A percentile compares a stretch with the other conserved stretches of the same genome.
phyloP scores from a whole-genome alignment of 2,797 vertebrate genomes.

The Antennarius maculatus region DNA sequence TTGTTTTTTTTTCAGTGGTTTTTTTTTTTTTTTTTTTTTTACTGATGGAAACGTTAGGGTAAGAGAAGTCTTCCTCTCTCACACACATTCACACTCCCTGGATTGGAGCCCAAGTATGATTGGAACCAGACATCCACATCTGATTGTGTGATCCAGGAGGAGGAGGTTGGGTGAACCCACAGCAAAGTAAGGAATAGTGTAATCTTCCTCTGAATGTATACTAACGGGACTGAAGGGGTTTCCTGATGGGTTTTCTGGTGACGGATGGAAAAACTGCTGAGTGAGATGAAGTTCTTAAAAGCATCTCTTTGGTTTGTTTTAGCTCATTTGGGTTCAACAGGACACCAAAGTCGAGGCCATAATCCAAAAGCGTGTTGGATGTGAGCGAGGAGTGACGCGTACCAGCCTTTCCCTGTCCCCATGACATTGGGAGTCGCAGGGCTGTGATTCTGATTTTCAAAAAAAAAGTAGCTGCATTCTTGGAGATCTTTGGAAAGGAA shows the following conservation, averaged over 20 bases:
- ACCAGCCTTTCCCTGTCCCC: neutral
- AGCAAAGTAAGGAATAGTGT: conserved; percentile 40
- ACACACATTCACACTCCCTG: conserved; percentile 23
- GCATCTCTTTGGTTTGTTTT: too few relatives aligned
- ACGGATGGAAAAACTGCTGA: conserved; percentile 37
- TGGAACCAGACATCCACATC: conserved; percentile 61
- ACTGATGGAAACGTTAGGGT: neutral
- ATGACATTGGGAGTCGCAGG: neutral
- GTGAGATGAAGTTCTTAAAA: conserved; percentile 26
- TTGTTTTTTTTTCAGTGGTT: neutral
- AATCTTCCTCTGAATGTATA: conserved; percentile 30
- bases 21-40: too few relatives aligned
- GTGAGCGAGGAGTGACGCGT: conserved; percentile 9
- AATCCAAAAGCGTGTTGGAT: neutral
- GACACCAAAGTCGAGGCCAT: neutral
- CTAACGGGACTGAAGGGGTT: conserved; percentile 10
- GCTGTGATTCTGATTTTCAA: neutral
- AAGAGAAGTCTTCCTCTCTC: neutral
- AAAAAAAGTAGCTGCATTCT: neutral
- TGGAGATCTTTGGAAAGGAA: neutral
- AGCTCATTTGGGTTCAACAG: too few relatives aligned
- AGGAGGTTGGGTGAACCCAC: conserved; percentile 52
- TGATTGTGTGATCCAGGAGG: conserved; percentile 14
- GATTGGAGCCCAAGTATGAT: conserved; percentile 56
- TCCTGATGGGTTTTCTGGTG: conserved; percentile 25